Evolutionary conservation across 1,140 invertebrate genomes (phyloP), one percentile per base, ranked within the genome.

Genomic region (Lucilia sericata): DNA sequence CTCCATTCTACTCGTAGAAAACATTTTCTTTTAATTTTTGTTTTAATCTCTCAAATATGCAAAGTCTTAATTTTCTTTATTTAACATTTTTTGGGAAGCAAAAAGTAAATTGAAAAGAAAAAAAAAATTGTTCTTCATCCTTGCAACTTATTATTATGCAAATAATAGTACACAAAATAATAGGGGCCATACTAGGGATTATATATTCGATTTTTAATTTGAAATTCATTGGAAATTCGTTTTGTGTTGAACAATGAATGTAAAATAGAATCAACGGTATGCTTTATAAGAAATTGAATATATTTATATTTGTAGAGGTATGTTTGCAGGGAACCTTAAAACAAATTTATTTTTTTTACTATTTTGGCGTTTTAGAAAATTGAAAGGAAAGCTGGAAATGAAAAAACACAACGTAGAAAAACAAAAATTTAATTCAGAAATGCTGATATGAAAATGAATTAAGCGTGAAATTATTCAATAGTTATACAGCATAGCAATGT

Each of bases 121-220:
- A 42, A 8, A 36, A 76, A 76, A 80, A 80, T 49, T 80, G 36
- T 80, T 80, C 76, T 21, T 80, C 42, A 80, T 80, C 76, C 47
- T 80, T 80, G 76, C 76, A 80, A 80, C 42, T 80, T 47, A 80
- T 80, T 80, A 80, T 80, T 80, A 80, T 80, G 76, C 76, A 80
- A 80, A 80, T 80, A 49, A 76, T 42, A 76, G 74, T 42, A 76
- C 34, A 42, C 74, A 34, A 80, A 80, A 80, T 80, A 80, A 80
- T 49, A 80, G n/a, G 76, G 76, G 42, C 76, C 76, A 80, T 80
- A 80, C 34, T 19, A 19, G 42, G 17, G 76, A 80, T 80, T 80
- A 80, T 80, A 49, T 19, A 80, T 47, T 80, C 76, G 76, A 80
- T 80, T 80, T 80, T 80, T 80, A 80, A 80, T 80, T 80, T 49